Evolutionary conservation across 2,888 invertebrate species (phyloP).

Genomic region (Lathronympha strigana): DNA sequence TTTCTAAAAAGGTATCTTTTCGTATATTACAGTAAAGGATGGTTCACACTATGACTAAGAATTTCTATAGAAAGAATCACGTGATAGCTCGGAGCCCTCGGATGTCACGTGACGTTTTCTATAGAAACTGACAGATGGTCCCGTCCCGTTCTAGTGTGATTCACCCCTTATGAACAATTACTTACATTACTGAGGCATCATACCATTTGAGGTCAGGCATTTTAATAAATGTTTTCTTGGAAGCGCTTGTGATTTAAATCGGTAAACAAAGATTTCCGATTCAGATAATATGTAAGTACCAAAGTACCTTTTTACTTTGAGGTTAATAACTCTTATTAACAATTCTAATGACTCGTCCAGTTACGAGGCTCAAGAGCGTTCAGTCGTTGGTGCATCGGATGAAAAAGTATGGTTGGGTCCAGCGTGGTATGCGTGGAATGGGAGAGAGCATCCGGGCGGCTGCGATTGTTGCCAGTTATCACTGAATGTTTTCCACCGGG

Average conservation of each 20-base stretch:
- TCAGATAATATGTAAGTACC: conserved; percentile 14
- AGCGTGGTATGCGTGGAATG: conserved; percentile 80
- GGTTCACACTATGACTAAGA: no score
- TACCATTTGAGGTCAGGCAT: neutral
- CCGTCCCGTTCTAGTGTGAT: no score
- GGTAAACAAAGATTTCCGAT: conserved; percentile 19
- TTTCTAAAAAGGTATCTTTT: no score
- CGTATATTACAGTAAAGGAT: no score
- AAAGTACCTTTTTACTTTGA: conserved; percentile 31
- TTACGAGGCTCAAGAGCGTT: conserved; percentile 62
- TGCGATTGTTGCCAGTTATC: conserved; percentile 84
- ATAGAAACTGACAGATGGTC: no score
- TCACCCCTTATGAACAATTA: no score
- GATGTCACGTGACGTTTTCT: no score
- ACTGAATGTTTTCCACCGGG: conserved; percentile 83
- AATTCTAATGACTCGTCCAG: conserved; percentile 51
- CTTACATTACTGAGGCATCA: neutral
- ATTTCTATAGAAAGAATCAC: no score
- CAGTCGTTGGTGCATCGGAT: conserved; percentile 64
- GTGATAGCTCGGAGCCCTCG: no score
- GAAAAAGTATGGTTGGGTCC: conserved; percentile 79
- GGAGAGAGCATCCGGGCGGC: conserved; percentile 81
- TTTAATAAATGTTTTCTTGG: conserved; percentile 23
- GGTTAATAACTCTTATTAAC: conserved; percentile 50
- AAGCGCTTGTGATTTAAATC: conserved; percentile 19